These are phyloP conservation scores for Saccopteryx leptura DNA, from an alignment of 2,113 vertebrate genomes.

Conservation along the genomic window DNA sequence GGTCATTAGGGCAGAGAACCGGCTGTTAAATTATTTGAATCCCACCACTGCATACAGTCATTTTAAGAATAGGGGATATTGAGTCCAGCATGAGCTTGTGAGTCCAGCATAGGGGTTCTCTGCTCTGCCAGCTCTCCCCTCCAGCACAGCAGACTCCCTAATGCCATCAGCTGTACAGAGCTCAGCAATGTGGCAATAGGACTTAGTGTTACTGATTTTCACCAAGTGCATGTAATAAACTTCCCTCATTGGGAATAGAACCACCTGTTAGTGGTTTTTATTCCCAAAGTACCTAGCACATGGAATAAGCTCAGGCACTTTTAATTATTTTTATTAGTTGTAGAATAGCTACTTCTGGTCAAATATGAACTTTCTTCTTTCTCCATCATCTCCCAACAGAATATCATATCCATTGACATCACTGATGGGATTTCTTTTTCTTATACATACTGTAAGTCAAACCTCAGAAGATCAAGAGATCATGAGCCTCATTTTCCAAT, in stretches of 20 bases:
- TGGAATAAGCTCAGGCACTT: not conserved
- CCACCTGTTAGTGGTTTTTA: not conserved
- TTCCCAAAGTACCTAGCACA: not conserved
- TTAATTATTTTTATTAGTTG: not conserved
- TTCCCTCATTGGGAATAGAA: not conserved
- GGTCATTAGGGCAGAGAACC: too few relatives aligned
- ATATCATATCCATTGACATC: not conserved
- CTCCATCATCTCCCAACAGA: not conserved
- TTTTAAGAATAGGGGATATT: not conserved
- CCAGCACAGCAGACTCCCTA: not conserved
- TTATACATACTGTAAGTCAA: not conserved
- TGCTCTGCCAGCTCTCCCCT: not conserved
- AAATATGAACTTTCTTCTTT: slow-evolving; percentile 39
- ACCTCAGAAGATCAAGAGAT: not conserved
- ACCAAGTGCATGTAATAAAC: not conserved
- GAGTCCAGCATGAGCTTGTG: not conserved
- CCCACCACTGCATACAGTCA: not conserved
- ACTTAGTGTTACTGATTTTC: not conserved
- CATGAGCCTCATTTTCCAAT: not conserved
- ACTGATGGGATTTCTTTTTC: not conserved
- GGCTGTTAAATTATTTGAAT: too few relatives aligned
- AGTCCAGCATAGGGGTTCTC: not conserved
- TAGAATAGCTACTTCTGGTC: not conserved
- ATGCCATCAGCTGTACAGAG: not conserved
- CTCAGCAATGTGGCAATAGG: not conserved